These are phyloP conservation scores for Diuraphis noxia DNA, from an alignment of 1,140 invertebrate species.

Conservation along the genomic window DNA sequence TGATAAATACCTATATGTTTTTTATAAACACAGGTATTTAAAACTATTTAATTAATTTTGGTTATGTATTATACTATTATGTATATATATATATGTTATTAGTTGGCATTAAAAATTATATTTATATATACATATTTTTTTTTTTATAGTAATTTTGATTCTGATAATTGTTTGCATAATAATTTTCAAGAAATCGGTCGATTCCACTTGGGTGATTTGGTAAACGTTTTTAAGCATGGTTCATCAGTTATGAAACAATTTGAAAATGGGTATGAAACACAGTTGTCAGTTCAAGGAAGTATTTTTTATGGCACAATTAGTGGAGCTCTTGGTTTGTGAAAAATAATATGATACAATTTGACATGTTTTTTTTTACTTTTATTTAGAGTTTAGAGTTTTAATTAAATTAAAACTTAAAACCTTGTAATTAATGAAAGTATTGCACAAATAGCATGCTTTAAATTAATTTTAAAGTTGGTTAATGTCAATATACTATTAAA, in stretches of 20 bases:
- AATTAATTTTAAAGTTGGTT: background rate
- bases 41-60: background rate
- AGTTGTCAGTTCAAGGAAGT: conserved; percentile 75
- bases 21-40: conserved; percentile 87
- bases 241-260: conserved; percentile 93
- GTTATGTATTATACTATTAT: background rate
- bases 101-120: background rate
- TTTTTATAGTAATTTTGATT: background rate
- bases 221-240: conserved; percentile 94
- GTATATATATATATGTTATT: too few species aligned
- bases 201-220: conserved; percentile 94
- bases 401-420: background rate
- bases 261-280: conserved; percentile 72
- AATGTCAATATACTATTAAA: background rate
- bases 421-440: background rate
- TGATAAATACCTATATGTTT: conserved; percentile 91
- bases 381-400: background rate
- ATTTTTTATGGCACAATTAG: conserved; percentile 87
- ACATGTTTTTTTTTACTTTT: background rate
- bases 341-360: background rate
- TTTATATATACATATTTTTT: background rate
- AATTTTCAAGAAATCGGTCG: conserved; percentile 75
- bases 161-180: conserved; percentile 71
- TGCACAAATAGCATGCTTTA: background rate
- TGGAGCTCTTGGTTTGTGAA: conserved; percentile 78